Evolutionary conservation across 1,140 invertebrate genomes (phyloP).

Genomic region (Platorchestia sp.): DNA sequence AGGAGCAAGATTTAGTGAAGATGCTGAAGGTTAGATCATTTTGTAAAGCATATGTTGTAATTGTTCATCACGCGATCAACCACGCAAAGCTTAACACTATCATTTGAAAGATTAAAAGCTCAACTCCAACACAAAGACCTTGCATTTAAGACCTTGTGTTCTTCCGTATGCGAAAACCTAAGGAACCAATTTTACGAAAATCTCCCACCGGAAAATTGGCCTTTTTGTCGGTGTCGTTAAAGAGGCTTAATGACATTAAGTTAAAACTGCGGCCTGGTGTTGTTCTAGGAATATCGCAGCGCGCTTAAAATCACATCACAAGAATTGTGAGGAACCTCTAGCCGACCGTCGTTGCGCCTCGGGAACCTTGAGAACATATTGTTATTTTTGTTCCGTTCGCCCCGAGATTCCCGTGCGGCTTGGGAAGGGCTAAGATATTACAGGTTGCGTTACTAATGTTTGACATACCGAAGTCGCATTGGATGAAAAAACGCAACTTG

Average conservation of each 20-base stretch:
- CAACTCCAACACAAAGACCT: neutral
- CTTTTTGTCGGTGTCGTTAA: constrained; percentile 29
- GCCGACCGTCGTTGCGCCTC: neutral
- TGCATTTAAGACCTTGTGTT: neutral
- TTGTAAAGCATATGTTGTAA: neutral
- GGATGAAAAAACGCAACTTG: neutral
- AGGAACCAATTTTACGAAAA: neutral
- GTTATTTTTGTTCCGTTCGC: neutral
- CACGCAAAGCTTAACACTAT: neutral
- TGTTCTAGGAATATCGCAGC: constrained; percentile 22
- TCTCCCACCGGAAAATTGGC: constrained; percentile 22
- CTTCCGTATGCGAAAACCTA: neutral
- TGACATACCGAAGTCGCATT: neutral
- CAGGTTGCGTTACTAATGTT: neutral
- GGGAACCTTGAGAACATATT: neutral
- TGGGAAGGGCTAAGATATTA: neutral
- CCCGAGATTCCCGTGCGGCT: neutral
- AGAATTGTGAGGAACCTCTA: constrained; percentile 11
- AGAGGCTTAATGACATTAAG: constrained; percentile 42
- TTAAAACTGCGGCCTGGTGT: constrained; percentile 28
- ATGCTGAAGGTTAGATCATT: neutral
- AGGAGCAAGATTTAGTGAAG: neutral
- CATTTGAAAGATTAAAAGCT: neutral
- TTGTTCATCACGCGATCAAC: neutral
- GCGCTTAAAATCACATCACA: constrained; percentile 24